A percentile compares a stretch with the other conserved stretches of the same genome.
These are phyloP conservation scores for Labeo calbasu DNA, from an alignment of 2,797 vertebrate genomes.

Conservation along the genomic window DNA sequence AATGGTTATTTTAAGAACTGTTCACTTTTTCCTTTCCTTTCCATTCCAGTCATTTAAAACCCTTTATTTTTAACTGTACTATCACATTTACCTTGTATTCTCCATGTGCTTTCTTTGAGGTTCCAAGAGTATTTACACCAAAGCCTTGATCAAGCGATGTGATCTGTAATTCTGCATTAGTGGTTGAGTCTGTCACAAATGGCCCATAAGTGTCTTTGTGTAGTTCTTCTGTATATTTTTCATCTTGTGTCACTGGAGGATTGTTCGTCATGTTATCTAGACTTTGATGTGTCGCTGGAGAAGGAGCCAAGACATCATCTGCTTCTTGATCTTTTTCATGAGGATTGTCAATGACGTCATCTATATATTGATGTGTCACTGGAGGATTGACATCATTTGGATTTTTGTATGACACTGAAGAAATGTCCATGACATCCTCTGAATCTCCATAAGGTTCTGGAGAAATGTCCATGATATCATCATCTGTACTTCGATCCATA, in stretches of 20 bases:
- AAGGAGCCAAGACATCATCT: neutral
- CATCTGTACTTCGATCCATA: neutral
- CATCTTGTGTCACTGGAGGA: neutral
- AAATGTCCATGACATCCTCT: neutral
- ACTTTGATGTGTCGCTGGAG: neutral
- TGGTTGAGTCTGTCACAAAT: neutral
- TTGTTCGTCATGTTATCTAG: no score
- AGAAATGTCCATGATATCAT: slow-evolving; percentile 4
- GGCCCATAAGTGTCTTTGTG: neutral
- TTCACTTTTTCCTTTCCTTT: no score
- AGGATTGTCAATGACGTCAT: neutral
- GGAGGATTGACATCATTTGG: neutral
- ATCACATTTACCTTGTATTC: neutral
- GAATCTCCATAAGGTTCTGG: no score
- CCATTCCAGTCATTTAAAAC: no score
- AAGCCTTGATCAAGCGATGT: neutral
- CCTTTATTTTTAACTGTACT: no score
- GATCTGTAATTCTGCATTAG: neutral
- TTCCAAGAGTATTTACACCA: neutral
- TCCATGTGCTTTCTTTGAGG: neutral
- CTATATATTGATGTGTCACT: neutral
- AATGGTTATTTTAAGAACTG: neutral
- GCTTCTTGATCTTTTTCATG: neutral
- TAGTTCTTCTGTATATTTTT: neutral
- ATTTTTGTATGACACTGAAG: neutral